Conservation (phyloP, 2,888 invertebrate genomes). For the Gnatocerus cornutus region DNA sequence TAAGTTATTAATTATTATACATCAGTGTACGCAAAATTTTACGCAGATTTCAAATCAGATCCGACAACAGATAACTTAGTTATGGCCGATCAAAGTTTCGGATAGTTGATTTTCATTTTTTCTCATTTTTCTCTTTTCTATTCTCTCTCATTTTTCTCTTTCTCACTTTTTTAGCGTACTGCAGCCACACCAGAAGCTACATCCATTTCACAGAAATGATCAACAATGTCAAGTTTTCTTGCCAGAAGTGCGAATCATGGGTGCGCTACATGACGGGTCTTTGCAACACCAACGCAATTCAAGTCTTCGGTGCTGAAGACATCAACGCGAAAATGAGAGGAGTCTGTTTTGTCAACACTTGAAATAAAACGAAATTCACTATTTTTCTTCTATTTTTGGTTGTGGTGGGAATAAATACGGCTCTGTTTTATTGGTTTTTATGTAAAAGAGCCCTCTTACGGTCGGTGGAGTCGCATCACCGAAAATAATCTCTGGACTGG, state of each 20-base stretch:
- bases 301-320: conserved; percentile 53
- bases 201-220: conserved; percentile 58
- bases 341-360: conserved; percentile 53
- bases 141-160: background rate
- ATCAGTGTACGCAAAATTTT: too few species aligned
- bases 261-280: conserved; percentile 22
- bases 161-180: conserved; percentile 55
- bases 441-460: conserved; percentile 59
- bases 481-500: conserved; percentile 57
- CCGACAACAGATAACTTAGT: too few species aligned
- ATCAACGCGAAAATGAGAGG: conserved; percentile 54
- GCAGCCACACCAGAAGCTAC: conserved; percentile 59
- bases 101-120: too few species aligned
- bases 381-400: conserved; percentile 9
- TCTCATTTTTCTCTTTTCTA: too few species aligned
- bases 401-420: conserved; percentile 4
- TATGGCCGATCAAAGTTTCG: too few species aligned
- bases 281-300: conserved; percentile 48
- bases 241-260: conserved; percentile 52
- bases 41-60: too few species aligned
- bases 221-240: conserved; percentile 54
- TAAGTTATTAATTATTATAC: too few species aligned
- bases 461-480: conserved; percentile 56
- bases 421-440: conserved; percentile 52
- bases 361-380: background rate